Evolutionary conservation across 2,888 invertebrate species (phyloP).

Genomic region (Drosophila demipolita): DNA sequence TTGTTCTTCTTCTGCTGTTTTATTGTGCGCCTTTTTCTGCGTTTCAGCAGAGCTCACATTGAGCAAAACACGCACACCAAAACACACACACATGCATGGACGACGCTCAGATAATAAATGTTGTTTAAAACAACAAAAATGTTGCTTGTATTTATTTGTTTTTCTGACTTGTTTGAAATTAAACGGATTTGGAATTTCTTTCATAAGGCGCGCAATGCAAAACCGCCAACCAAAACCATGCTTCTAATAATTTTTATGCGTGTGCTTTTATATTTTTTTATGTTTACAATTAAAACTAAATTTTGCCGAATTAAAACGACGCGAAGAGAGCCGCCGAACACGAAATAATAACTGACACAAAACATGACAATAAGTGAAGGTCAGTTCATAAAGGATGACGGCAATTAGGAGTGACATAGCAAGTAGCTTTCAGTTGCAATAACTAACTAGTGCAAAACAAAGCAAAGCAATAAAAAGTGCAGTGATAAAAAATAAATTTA

Average conservation of each 20-base stretch:
- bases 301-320: slow-evolving; percentile 23
- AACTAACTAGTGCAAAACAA: slow-evolving; percentile 6
- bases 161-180: slow-evolving; percentile 49
- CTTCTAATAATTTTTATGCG: slow-evolving; percentile 25
- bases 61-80: slow-evolving; percentile 8
- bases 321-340: slow-evolving; percentile 30
- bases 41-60: slow-evolving; percentile 12
- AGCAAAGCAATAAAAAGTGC: slow-evolving; percentile 22
- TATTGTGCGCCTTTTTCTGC: slow-evolving; percentile 14
- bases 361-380: slow-evolving; percentile 13
- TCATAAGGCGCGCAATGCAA: slow-evolving; percentile 60
- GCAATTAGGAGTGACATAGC: slow-evolving; percentile 20
- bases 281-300: slow-evolving; percentile 41
- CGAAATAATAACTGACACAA: slow-evolving; percentile 31
- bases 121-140: slow-evolving; percentile 73
- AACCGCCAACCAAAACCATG: slow-evolving; percentile 39
- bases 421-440: slow-evolving; percentile 28
- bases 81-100: slow-evolving; percentile 21
- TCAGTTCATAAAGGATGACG: slow-evolving; percentile 14
- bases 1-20: slow-evolving; percentile 5
- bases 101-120: slow-evolving; percentile 72
- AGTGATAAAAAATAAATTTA: slow-evolving; percentile 33
- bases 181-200: slow-evolving; percentile 69
- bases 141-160: slow-evolving; percentile 66
- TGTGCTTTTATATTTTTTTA: slow-evolving; percentile 16